Evolutionary conservation across 2,888 invertebrate species (phyloP).

Genomic region (Leucophenga montana): DNA sequence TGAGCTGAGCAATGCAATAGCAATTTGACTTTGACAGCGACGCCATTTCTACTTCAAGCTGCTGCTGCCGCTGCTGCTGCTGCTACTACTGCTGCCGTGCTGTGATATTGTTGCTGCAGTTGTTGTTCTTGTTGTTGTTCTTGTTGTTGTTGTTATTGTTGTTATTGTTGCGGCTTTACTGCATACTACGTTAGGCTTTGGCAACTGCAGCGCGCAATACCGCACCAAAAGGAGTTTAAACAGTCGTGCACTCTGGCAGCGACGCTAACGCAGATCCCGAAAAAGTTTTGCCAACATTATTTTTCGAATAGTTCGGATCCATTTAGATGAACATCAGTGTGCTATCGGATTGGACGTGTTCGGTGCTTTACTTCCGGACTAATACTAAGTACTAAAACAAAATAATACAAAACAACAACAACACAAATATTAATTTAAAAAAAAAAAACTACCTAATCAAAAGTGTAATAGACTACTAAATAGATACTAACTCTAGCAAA

Average conservation of each 20-base stretch:
- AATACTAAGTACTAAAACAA: slow-evolving; percentile 39
- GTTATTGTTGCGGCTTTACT: no score
- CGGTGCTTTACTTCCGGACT: slow-evolving; percentile 31
- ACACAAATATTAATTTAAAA: slow-evolving; percentile 10
- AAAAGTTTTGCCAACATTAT: slow-evolving; percentile 71
- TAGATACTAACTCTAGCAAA: no score
- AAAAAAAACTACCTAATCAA: neutral
- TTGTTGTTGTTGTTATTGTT: no score
- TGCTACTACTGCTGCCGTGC: no score
- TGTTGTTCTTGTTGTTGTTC: no score
- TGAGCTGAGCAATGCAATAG: slow-evolving; percentile 39
- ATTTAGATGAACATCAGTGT: slow-evolving; percentile 73
- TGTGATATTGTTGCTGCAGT: no score
- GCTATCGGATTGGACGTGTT: slow-evolving; percentile 73
- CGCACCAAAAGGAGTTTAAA: no score
- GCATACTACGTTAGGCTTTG: slow-evolving; percentile 1
- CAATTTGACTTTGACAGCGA: slow-evolving; percentile 59
- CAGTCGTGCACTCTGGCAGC: slow-evolving; percentile 31
- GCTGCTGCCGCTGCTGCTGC: neutral
- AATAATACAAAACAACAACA: slow-evolving; percentile 28
- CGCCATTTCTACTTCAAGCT: slow-evolving; percentile 39
- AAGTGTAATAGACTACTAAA: neutral
- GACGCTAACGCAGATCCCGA: slow-evolving; percentile 61
- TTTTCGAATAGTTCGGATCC: slow-evolving; percentile 72
- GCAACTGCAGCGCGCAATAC: neutral